Evolutionary conservation across 30 jellyfish, hydroid and myxozoan genomes (phyloP).

Genomic region (Pelagia noctiluca): DNA sequence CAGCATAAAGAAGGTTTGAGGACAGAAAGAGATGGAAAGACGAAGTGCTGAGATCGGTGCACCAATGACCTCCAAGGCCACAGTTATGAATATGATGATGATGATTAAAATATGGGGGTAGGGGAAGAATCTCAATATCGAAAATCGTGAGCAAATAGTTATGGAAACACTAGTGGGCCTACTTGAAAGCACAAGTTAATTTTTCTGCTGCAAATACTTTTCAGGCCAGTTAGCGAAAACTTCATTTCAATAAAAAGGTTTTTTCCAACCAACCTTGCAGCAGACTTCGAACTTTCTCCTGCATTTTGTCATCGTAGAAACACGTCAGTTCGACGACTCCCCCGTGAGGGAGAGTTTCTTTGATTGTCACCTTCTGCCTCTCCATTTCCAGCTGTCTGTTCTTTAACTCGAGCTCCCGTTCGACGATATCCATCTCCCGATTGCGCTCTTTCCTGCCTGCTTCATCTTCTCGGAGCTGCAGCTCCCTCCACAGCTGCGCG

Average conservation of each 20-base stretch:
- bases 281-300: constrained; percentile 80
- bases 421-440: constrained; percentile 76
- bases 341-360: constrained; percentile 85
- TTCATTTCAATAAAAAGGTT: neutral
- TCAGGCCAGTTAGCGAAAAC: neutral
- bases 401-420: constrained; percentile 80
- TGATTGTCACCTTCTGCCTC: constrained; percentile 91
- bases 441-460: constrained; percentile 73
- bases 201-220: too few species aligned
- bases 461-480: constrained; percentile 72
- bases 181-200: too few species aligned
- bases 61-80: too few species aligned
- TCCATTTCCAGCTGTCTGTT: constrained; percentile 92
- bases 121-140: too few species aligned
- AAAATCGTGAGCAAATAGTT: too few species aligned
- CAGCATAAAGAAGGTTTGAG: too few species aligned
- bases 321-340: constrained; percentile 91
- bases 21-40: too few species aligned
- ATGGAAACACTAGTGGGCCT: too few species aligned
- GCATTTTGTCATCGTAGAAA: constrained; percentile 92
- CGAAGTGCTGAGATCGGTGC: too few species aligned
- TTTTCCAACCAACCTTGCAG: constrained; percentile 71
- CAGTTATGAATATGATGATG: too few species aligned
- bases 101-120: too few species aligned
- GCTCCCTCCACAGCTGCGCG: constrained; percentile 92